Base-by-base conservation (phyloP, 2,113 vertebrate genomes). In the Nibea albiflora region DNA sequence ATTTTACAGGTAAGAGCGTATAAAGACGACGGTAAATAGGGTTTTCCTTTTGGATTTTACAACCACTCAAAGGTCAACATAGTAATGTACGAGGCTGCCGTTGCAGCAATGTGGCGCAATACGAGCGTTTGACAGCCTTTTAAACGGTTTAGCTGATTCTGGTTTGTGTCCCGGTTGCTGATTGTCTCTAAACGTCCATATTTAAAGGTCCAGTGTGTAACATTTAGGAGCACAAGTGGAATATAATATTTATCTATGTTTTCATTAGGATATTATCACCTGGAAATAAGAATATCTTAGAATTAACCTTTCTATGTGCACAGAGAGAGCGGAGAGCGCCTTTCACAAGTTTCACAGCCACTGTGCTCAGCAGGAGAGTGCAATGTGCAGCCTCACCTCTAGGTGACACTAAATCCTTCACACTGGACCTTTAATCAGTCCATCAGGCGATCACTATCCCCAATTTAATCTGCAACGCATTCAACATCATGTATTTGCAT, bases 1-100 rank as follows among this genome's bases (percentile, higher is more conserved):
- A 56, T 61, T 87, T 78, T 76, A 69, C 62, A 84, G 66, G 63
- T 77, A 68, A 69, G 73, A 69, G 64, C 11, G 0, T 19, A 69
- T 26, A 72, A 65, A 65, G 15, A 52, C 4, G 39, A 58, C 44
- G 26, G n/a, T 44, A 73, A 80, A 68, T n/a, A 63, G 8, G 31
- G 56, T 46, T 74, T n/a, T 35, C 9, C 7, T 11, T 42, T 72
- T 39, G 58, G 58, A 71, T 53, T 73, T 49, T 24, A 80, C 11
- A 49, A 52, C 26, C 14, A 52, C 39, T 73, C 58, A 57, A 50
- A 67, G 68, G 73, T 53, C 0, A 12, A 69, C 22, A 60, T 72
- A 31, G 57, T 42, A 39, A 67, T 57, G 9, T 50, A 24, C 58
- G 64, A 26, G 3, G 11, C 12, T 9, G 14, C n/a, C n/a, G 60